These are phyloP conservation scores for Idaea straminata DNA, from an alignment of 2,888 invertebrate species.

Conservation along the genomic window DNA sequence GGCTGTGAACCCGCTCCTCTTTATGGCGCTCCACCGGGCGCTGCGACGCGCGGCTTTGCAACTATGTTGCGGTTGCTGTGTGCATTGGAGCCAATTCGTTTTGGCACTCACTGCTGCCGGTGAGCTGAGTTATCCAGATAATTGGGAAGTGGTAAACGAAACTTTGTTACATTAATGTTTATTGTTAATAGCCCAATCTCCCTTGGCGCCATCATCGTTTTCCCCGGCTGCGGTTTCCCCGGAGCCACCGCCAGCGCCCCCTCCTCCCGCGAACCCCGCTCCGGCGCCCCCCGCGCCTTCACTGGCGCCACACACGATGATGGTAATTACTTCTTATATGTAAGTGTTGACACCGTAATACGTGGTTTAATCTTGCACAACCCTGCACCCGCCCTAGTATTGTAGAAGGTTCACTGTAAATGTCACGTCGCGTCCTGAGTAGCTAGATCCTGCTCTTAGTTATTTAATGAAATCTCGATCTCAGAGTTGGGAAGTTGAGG, in stretches of 20 bases:
- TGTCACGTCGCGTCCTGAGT: constrained; percentile 41
- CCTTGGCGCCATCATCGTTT: constrained; percentile 81
- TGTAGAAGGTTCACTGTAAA: constrained; percentile 20
- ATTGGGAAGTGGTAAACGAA: neutral
- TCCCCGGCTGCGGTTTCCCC: constrained; percentile 80
- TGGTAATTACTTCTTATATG: constrained; percentile 81
- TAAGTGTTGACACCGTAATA: constrained; percentile 80
- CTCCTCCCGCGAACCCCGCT: constrained; percentile 70
- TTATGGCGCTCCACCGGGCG: constrained; percentile 88
- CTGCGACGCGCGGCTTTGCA: constrained; percentile 86
- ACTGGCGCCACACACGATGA: constrained; percentile 77
- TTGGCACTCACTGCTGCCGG: constrained; percentile 76
- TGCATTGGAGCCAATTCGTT: constrained; percentile 82
- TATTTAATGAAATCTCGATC: constrained; percentile 73
- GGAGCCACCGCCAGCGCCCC: constrained; percentile 81
- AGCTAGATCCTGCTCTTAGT: constrained; percentile 30
- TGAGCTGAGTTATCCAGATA: constrained; percentile 29
- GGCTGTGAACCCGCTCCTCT: constrained; percentile 90
- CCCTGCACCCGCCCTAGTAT: constrained; percentile 65
- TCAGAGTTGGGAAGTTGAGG: constrained; percentile 79
- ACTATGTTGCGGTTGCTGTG: constrained; percentile 87
- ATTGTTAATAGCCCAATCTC: constrained; percentile 71
- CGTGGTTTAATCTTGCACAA: constrained; percentile 74
- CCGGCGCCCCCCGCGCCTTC: constrained; percentile 59
- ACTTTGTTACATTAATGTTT: constrained; percentile 5